phyloP scores from a whole-genome alignment of 2,113 vertebrate genomes.

The Tragelaphus scriptus region DNA sequence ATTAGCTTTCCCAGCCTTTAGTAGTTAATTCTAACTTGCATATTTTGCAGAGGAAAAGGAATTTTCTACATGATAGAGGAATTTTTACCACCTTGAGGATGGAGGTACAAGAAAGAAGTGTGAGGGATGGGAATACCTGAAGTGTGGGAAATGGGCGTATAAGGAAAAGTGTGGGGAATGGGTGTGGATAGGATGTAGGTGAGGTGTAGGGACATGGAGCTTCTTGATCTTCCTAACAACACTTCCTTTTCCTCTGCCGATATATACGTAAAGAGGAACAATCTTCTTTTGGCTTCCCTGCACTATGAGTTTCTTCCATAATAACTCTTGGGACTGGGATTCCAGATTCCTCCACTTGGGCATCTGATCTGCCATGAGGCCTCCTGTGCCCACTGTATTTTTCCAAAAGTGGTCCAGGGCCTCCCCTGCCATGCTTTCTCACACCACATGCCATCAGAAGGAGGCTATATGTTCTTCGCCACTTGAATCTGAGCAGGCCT shows the following conservation, averaged over 20 bases:
- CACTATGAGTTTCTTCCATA: neutral
- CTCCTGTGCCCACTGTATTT: neutral
- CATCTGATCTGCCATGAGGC: neutral
- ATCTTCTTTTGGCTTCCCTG: neutral
- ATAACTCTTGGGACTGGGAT: neutral
- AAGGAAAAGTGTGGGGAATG: neutral
- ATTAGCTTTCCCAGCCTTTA: neutral
- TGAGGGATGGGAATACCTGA: neutral
- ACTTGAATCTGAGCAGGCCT: neutral
- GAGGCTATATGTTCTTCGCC: too few relatives aligned
- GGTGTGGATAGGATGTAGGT: too few relatives aligned
- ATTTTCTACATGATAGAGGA: neutral
- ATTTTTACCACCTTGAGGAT: neutral
- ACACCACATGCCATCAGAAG: neutral
- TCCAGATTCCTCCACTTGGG: neutral
- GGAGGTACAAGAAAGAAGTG: neutral
- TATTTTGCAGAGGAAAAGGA: neutral
- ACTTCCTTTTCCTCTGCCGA: neutral
- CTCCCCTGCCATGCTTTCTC: neutral
- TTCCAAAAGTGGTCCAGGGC: neutral
- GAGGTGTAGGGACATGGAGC: neutral
- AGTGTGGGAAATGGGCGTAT: neutral
- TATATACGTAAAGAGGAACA: neutral
- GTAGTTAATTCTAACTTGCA: neutral
- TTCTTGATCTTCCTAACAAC: neutral